Base-by-base conservation (phyloP, 2,888 invertebrate species). In the Agonum fuliginosum region DNA sequence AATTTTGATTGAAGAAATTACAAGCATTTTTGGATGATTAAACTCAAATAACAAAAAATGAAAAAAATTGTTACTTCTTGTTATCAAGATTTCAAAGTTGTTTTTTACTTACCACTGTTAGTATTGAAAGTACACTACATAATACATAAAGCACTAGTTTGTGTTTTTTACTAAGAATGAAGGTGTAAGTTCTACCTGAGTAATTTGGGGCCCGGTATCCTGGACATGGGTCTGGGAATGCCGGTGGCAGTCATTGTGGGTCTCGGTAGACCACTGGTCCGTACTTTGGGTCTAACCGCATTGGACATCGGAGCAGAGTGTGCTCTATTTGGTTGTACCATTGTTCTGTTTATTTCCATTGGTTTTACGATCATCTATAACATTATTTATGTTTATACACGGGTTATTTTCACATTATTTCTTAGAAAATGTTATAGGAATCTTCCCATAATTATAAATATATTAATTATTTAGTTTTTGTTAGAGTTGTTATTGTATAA, bases 161-260 rank as follows among this genome's bases (percentile, higher is more conserved):
- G n/a, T n/a, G n/a, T n/a, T n/a, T n/a, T n/a, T n/a, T n/a, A n/a
- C n/a, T n/a, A 37, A 37, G n/a, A n/a, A 37, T 8, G 37, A n/a
- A 37, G 37, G n/a, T 37, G 8, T 37, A 37, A n/a, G 37, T 37
- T 34, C 6, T 78, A 78, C 69, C 73, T 73, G 14, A 58, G 22
- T n/a, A 58, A 30, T 67, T 69, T 67, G 22, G 85, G 85, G 24
- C 82, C 86, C 3, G 86, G 86, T 81, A 87, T 86, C 82, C 83
- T 83, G 14, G 86, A 86, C 51, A 82, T 81, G 30, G 86, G 86
- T 80, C 86, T 12, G 86, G 86, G 73, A 86, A 86, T 37, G 83
- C 83, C 19, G 83, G 83, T 69, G 74, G 12, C 24, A 22, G 41
- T n/a, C 37, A 76, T 69, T 19, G 84, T 82, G 12, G 86, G 86